Percentiles rank a stretch among this genome's conserved stretches.
Conservation (phyloP, 2,113 vertebrate species). For the Grantiella picta region DNA sequence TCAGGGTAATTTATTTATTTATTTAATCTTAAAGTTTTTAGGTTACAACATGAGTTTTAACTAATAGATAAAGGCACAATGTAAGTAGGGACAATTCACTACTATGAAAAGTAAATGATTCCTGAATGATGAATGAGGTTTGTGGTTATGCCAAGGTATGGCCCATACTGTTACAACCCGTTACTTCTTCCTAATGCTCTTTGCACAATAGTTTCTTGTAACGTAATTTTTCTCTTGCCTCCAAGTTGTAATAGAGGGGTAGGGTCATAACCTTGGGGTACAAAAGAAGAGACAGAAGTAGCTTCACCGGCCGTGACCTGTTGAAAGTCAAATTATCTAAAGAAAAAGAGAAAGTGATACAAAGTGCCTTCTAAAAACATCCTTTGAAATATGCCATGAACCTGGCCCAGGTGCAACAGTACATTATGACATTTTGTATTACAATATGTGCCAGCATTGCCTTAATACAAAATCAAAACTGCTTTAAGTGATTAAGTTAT, state of each 20-base stretch:
- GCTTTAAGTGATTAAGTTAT: background rate
- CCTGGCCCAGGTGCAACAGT: background rate
- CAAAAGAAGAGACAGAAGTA: background rate
- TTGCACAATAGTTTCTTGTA: background rate
- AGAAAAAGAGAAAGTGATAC: background rate
- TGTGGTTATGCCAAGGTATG: background rate
- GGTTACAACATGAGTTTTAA: background rate
- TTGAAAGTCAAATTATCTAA: background rate
- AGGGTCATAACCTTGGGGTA: background rate
- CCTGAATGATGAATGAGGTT: background rate
- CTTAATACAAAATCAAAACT: background rate
- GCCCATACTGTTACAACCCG: background rate
- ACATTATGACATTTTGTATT: background rate
- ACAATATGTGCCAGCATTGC: background rate
- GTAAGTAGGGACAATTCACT: background rate
- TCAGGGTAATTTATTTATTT: conserved; percentile 2
- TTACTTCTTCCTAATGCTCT: background rate
- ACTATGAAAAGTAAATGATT: background rate
- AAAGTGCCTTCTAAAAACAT: background rate
- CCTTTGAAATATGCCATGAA: background rate
- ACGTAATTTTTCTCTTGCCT: background rate
- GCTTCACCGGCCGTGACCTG: background rate
- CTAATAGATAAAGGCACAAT: background rate
- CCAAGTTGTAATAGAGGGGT: background rate
- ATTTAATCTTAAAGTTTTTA: conserved; percentile 24